Percentiles rank a stretch among this genome's conserved stretches.
Evolutionary conservation across 2,113 vertebrate species (phyloP).

Genomic region (Recurvirostra avosetta): DNA sequence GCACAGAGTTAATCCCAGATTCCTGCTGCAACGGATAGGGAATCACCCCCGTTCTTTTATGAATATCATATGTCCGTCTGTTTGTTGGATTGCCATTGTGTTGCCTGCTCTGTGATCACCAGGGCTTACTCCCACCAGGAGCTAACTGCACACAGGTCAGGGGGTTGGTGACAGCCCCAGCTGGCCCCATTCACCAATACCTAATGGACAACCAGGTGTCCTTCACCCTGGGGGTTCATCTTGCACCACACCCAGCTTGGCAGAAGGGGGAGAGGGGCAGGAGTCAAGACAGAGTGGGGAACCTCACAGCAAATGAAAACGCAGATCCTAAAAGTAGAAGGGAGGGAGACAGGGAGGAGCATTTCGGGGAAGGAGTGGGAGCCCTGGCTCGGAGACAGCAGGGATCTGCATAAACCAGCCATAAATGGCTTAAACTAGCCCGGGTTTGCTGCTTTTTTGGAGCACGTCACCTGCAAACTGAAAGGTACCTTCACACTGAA

Average conservation of each 20-base stretch:
- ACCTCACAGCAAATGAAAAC: neutral
- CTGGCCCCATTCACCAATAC: neutral
- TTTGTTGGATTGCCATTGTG: neutral
- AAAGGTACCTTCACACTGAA: neutral
- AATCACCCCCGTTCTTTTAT: neutral
- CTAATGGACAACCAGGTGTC: neutral
- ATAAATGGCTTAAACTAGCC: neutral
- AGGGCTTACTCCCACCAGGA: neutral
- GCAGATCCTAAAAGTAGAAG: neutral
- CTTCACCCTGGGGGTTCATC: neutral
- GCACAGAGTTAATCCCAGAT: neutral
- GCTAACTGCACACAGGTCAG: neutral
- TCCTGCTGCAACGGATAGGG: neutral
- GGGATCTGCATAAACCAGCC: neutral
- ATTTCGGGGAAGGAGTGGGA: neutral
- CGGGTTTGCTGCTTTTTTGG: neutral
- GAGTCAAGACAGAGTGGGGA: neutral
- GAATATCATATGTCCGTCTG: neutral
- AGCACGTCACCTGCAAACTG: neutral
- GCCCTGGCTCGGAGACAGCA: neutral
- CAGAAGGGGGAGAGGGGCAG: neutral
- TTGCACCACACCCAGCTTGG: neutral
- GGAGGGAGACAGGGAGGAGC: neutral
- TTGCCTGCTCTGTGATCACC: neutral
- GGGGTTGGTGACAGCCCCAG: neutral